These are phyloP conservation scores for Anarhynchus alexandrinus DNA, from an alignment of 2,113 vertebrate genomes.

Conservation along the genomic window DNA sequence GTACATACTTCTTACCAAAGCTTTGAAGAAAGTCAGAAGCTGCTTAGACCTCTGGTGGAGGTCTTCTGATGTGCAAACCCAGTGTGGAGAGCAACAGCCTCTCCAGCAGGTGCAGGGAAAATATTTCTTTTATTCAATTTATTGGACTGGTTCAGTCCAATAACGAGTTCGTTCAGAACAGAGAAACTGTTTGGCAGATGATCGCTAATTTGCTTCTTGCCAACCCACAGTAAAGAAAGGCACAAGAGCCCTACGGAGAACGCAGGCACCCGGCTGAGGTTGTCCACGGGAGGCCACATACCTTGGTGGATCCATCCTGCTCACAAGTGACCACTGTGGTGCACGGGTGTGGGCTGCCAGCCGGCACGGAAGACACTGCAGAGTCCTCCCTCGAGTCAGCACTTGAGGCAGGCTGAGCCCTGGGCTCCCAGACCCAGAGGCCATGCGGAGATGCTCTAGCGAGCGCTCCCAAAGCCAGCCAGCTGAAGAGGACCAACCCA, in stretches of 20 bases:
- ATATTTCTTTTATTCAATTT: constrained; percentile 24
- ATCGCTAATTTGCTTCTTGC: not conserved
- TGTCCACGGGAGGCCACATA: not conserved
- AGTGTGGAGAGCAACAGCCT: constrained; percentile 3
- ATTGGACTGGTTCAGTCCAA: constrained; percentile 8
- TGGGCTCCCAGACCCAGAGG: not conserved
- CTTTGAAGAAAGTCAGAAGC: not conserved
- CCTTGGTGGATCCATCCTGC: not conserved
- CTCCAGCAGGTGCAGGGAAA: constrained; percentile 47
- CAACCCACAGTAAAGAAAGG: not conserved
- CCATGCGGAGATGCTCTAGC: not conserved
- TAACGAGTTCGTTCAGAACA: not conserved
- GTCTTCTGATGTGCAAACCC: not conserved
- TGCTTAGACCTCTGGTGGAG: constrained; percentile 14
- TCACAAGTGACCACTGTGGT: not conserved
- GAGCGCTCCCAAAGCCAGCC: constrained; percentile 35
- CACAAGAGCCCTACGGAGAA: not conserved
- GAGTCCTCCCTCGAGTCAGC: not conserved
- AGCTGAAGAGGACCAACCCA: constrained; percentile 59
- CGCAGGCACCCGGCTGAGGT: accelerated
- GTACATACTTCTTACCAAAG: not conserved
- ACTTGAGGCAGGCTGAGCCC: not conserved
- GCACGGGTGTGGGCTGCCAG: accelerated
- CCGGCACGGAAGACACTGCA: accelerated
- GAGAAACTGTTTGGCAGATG: not conserved